These are phyloP conservation scores for Varanus komodoensis DNA, from an alignment of 2,113 vertebrate species.

Conservation along the genomic window DNA sequence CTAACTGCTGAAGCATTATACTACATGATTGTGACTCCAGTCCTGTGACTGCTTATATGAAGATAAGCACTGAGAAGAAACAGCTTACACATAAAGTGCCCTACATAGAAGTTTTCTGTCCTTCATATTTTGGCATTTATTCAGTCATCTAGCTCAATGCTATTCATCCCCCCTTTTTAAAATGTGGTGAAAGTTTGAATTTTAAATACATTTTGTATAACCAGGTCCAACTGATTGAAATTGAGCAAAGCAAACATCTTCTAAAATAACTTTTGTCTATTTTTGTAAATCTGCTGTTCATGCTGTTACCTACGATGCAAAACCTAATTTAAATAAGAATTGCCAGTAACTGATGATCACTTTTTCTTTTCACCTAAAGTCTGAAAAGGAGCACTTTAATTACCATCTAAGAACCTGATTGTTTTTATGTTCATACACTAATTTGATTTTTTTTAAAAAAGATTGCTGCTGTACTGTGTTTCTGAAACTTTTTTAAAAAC, in stretches of 20 bases:
- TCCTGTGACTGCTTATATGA: constrained; percentile 74
- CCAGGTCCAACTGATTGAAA: constrained; percentile 83
- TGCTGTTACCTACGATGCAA: constrained; percentile 81
- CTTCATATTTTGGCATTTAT: constrained; percentile 79
- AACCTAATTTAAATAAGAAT: constrained; percentile 73
- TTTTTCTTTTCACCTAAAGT: constrained; percentile 76
- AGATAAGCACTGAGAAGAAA: constrained; percentile 73
- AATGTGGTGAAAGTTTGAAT: constrained; percentile 80
- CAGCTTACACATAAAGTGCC: constrained; percentile 78
- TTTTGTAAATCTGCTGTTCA: constrained; percentile 82
- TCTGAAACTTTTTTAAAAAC: constrained; percentile 71
- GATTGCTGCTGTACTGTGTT: constrained; percentile 75
- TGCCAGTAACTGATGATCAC: constrained; percentile 80
- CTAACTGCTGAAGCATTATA: constrained; percentile 74
- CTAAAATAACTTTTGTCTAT: constrained; percentile 81
- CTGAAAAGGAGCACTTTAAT: constrained; percentile 81
- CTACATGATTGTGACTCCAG: constrained; percentile 75
- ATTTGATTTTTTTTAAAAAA: constrained; percentile 70
- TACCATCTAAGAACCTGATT: constrained; percentile 71
- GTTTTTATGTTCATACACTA: constrained; percentile 75
- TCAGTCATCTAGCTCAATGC: constrained; percentile 78
- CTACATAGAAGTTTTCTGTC: constrained; percentile 76
- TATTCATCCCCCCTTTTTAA: constrained; percentile 77
- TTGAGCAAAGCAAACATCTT: constrained; percentile 75
- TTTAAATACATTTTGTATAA: constrained; percentile 84